Evolutionary conservation across 64 coral and sea anemone genomes (phyloP).

Genomic region (Porites australiensis): DNA sequence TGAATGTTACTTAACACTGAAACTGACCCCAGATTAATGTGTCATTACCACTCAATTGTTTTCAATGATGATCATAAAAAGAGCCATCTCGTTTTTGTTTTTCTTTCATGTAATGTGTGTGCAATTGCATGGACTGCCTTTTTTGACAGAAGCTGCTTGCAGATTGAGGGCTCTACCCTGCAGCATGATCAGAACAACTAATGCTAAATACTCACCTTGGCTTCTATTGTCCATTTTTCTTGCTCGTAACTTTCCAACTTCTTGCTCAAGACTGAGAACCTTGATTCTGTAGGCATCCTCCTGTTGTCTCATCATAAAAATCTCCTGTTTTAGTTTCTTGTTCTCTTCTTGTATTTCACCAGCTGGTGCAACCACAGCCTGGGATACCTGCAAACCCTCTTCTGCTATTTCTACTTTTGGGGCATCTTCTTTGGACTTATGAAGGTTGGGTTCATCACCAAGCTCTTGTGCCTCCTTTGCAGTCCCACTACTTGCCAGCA

Average conservation of each 20-base stretch:
- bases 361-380: neutral
- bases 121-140: too few species aligned
- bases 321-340: conserved; percentile 65
- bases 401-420: neutral
- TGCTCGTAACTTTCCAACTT: conserved; percentile 58
- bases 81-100: too few species aligned
- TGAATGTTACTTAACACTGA: too few species aligned
- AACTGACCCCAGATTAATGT: too few species aligned
- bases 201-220: conserved; percentile 25
- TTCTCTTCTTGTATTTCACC: conserved; percentile 70
- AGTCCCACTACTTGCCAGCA: neutral
- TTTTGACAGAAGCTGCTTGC: too few species aligned
- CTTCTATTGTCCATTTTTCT: conserved; percentile 37
- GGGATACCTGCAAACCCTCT: neutral
- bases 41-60: too few species aligned
- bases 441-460: neutral
- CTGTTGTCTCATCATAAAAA: conserved; percentile 63
- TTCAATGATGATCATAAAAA: too few species aligned
- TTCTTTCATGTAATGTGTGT: too few species aligned
- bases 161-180: too few species aligned
- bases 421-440: neutral
- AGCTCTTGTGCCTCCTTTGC: neutral
- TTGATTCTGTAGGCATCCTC: conserved; percentile 65
- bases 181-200: neutral
- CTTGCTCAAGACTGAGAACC: conserved; percentile 71